phyloP scores from a whole-genome alignment of 2,888 invertebrate species.

The Apodemia zela region DNA sequence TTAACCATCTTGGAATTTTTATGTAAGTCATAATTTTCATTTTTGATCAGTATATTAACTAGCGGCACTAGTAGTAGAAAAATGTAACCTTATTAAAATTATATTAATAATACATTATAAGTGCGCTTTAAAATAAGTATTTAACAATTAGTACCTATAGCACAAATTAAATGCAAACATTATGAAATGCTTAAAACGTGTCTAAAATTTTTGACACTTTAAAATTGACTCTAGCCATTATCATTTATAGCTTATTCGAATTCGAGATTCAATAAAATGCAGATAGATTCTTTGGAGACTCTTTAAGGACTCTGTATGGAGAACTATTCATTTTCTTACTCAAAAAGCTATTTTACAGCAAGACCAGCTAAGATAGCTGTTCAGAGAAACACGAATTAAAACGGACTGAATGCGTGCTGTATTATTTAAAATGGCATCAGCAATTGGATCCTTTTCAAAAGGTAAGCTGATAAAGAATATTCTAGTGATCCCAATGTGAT shows the following conservation, averaged over 20 bases:
- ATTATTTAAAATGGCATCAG: not conserved
- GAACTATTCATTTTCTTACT: not conserved
- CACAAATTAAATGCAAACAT: constrained; percentile 31
- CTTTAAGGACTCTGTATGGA: not conserved
- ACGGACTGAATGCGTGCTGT: not conserved
- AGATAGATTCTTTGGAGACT: constrained; percentile 7
- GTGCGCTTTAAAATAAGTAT: not conserved
- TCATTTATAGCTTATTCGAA: not conserved
- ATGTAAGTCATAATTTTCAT: too few species aligned
- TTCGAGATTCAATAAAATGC: constrained; percentile 3
- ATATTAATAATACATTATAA: not conserved
- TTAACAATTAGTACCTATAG: not conserved
- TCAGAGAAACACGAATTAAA: not conserved
- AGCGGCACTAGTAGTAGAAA: too few species aligned
- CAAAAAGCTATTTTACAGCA: not conserved
- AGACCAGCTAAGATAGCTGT: not conserved
- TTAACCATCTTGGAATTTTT: too few species aligned
- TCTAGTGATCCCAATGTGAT: not conserved
- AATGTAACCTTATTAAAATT: not conserved
- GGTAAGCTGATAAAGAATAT: not conserved
- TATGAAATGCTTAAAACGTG: constrained; percentile 42
- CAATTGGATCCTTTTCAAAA: not conserved
- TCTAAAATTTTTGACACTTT: constrained; percentile 64
- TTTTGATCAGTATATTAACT: too few species aligned
- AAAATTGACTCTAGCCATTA: constrained; percentile 32